Conservation (phyloP, 2,888 invertebrate genomes). For the Tipula vernalis region DNA sequence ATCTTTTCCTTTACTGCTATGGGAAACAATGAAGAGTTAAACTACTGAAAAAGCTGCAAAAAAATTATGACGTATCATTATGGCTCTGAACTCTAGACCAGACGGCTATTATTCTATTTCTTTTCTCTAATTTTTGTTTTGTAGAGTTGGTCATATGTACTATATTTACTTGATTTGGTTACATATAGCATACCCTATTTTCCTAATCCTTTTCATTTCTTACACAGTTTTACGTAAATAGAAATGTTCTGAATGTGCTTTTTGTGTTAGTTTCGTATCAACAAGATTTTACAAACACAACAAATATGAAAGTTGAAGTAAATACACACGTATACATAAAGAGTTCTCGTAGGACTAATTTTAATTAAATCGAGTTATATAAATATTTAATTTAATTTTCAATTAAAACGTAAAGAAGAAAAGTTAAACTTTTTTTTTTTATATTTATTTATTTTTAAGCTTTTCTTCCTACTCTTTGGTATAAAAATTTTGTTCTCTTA, state of each 20-base stretch:
- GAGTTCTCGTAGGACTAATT: background rate
- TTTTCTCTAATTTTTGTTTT: too few relatives aligned
- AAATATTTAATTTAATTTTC: conserved; percentile 4
- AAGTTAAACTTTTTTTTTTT: background rate
- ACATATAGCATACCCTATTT: background rate
- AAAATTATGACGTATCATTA: too few relatives aligned
- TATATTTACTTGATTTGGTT: background rate
- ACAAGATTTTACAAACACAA: background rate
- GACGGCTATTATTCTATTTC: too few relatives aligned
- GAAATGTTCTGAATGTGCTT: background rate
- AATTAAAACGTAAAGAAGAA: background rate
- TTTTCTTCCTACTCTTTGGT: background rate
- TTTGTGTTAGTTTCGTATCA: background rate
- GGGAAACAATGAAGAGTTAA: too few relatives aligned
- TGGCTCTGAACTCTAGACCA: too few relatives aligned
- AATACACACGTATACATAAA: background rate
- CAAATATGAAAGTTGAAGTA: background rate
- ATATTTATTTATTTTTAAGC: background rate
- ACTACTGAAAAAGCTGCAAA: too few relatives aligned
- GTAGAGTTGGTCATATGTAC: too few relatives aligned
- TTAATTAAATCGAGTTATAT: background rate
- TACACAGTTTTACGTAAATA: background rate
- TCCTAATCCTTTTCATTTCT: too few relatives aligned
- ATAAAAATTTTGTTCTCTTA: background rate
- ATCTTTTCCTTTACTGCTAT: too few relatives aligned